These are phyloP conservation scores for Philaethria dido DNA, from an alignment of 2,888 invertebrate species.

Conservation along the genomic window DNA sequence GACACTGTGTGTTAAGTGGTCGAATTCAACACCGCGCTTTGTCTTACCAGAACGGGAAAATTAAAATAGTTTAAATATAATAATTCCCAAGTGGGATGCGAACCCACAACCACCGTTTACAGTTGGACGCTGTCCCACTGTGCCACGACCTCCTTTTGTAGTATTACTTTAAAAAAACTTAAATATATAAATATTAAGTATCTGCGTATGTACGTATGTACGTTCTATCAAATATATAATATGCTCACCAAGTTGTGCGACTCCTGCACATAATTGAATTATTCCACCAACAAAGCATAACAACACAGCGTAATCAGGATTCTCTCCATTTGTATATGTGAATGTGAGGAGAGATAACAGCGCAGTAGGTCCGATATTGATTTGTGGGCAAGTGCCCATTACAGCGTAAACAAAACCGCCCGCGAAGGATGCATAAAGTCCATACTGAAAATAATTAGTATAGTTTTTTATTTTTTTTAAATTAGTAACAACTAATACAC, in stretches of 20 bases:
- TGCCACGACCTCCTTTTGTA: too few species aligned
- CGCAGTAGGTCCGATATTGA: slow-evolving; percentile 88
- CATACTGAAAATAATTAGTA: slow-evolving; percentile 84
- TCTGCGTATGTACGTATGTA: background rate
- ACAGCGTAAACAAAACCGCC: slow-evolving; percentile 90
- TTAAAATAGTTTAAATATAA: too few species aligned
- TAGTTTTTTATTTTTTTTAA: background rate
- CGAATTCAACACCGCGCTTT: too few species aligned
- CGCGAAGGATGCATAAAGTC: slow-evolving; percentile 91
- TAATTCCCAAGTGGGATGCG: background rate
- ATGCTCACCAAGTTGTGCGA: slow-evolving; percentile 85
- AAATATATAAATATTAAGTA: too few species aligned
- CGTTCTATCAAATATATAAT: background rate
- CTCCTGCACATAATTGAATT: slow-evolving; percentile 85
- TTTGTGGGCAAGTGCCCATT: slow-evolving; percentile 89
- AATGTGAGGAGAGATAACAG: slow-evolving; percentile 89
- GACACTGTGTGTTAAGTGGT: too few species aligned
- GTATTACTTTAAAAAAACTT: too few species aligned
- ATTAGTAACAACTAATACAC: too few species aligned
- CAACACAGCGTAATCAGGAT: slow-evolving; percentile 85
- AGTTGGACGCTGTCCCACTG: too few species aligned
- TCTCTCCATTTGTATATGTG: slow-evolving; percentile 84
- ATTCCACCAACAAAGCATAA: slow-evolving; percentile 87
- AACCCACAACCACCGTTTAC: too few species aligned
- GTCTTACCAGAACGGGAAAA: too few species aligned